Percentiles rank a stretch among this genome's conserved stretches.
Evolutionary conservation across 64 coral and sea anemone genomes (phyloP).

Genomic region (Exaiptasia diaphana): DNA sequence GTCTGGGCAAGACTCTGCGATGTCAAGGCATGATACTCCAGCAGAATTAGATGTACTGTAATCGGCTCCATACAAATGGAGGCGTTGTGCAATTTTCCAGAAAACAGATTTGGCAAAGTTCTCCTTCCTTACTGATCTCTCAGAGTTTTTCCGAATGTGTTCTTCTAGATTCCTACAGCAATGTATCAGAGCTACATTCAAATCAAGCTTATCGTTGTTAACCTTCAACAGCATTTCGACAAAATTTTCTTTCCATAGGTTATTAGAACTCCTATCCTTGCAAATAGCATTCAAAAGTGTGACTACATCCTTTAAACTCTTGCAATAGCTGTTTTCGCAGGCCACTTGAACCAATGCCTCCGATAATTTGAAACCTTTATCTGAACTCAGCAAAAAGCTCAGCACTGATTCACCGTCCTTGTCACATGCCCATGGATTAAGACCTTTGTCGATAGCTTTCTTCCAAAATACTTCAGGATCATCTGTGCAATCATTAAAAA

Average conservation of each 20-base stretch:
- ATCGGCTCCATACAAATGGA: background rate
- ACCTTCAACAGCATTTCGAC: background rate
- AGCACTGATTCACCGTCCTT: background rate
- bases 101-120: too few relatives aligned
- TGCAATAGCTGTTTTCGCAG: background rate
- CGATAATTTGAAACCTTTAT: background rate
- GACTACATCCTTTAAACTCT: too few relatives aligned
- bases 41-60: background rate
- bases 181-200: too few relatives aligned
- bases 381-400: background rate
- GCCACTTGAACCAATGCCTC: background rate
- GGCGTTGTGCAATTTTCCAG: background rate
- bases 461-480: background rate
- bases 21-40: background rate
- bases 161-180: too few relatives aligned
- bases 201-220: too few relatives aligned
- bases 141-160: background rate
- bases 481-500: background rate
- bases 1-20: background rate
- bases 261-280: background rate
- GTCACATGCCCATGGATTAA: background rate
- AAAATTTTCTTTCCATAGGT: background rate
- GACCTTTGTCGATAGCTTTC: background rate
- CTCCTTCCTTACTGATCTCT: too few relatives aligned
- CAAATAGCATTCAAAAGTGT: background rate